These are phyloP conservation scores for Cheirogaleus medius DNA, from an alignment of 2,113 vertebrate genomes.

Conservation along the genomic window DNA sequence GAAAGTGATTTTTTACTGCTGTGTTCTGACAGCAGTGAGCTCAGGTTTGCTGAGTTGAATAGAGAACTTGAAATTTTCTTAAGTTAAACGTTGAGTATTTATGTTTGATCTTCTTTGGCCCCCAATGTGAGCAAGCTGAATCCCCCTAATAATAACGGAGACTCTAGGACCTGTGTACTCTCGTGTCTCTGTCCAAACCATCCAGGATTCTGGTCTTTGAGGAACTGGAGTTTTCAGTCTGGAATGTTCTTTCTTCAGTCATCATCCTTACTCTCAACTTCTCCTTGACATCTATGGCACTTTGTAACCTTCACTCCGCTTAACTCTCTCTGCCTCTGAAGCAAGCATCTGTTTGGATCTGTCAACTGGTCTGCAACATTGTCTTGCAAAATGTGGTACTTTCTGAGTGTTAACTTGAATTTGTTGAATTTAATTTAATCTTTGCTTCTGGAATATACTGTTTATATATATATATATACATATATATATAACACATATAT, in stretches of 20 bases:
- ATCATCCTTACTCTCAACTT: background rate
- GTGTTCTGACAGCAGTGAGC: background rate
- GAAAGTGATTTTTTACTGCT: background rate
- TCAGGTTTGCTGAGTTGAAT: conserved; percentile 10
- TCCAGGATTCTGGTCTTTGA: background rate
- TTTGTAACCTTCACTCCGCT: background rate
- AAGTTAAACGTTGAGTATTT: background rate
- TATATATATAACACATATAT: background rate
- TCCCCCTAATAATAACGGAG: background rate
- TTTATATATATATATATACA: background rate
- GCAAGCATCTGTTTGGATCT: background rate
- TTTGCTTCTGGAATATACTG: conserved; percentile 1
- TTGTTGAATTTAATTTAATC: background rate
- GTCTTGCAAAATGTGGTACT: background rate
- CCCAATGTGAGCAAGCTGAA: background rate
- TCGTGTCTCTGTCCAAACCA: background rate
- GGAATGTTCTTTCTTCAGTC: conserved; percentile 57
- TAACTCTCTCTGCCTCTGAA: background rate
- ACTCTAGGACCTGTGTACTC: background rate
- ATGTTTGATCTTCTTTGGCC: background rate
- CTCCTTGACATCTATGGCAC: background rate
- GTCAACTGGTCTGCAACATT: background rate
- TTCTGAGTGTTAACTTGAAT: background rate
- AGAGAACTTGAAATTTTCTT: conserved; percentile 28
- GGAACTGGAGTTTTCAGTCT: conserved; percentile 45